Evolutionary conservation across 2,113 vertebrate species (phyloP).

Genomic region (Potamarius usumacintae): DNA sequence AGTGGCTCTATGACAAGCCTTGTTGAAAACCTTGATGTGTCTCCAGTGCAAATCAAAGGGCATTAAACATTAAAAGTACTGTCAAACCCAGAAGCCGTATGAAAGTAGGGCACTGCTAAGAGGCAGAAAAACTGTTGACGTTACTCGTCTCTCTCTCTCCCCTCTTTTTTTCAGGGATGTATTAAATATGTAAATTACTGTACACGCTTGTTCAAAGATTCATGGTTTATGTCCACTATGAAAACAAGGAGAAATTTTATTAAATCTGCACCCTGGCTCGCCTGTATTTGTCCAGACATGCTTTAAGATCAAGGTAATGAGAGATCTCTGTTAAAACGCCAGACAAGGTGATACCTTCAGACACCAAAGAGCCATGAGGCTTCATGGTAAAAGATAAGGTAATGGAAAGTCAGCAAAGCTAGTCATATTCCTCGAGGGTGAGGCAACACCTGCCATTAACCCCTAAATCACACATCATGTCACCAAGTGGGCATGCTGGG

Average conservation of each 20-base stretch:
- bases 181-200: conserved; percentile 35
- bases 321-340: conserved; percentile 6
- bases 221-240: background rate
- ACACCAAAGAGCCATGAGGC: background rate
- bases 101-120: conserved; percentile 72
- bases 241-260: background rate
- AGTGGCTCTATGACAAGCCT: conserved; percentile 42
- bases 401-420: background rate
- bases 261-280: background rate
- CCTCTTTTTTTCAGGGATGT: conserved; percentile 34
- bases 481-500: conserved; percentile 17
- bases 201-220: conserved; percentile 14
- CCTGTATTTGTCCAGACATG: background rate
- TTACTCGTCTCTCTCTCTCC: conserved; percentile 13
- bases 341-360: conserved; percentile 14
- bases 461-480: conserved; percentile 24
- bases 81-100: conserved; percentile 73
- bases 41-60: conserved; percentile 85
- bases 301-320: background rate
- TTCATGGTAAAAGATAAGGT: conserved; percentile 2
- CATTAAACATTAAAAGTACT: conserved; percentile 94
- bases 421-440: background rate
- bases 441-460: conserved; percentile 35
- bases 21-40: conserved; percentile 72
- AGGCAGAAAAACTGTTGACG: conserved; percentile 48